Percentiles rank a stretch among this genome's conserved stretches.
Evolutionary conservation across 2,113 vertebrate species (phyloP).

Genomic region (Hippoglossus stenolepis): DNA sequence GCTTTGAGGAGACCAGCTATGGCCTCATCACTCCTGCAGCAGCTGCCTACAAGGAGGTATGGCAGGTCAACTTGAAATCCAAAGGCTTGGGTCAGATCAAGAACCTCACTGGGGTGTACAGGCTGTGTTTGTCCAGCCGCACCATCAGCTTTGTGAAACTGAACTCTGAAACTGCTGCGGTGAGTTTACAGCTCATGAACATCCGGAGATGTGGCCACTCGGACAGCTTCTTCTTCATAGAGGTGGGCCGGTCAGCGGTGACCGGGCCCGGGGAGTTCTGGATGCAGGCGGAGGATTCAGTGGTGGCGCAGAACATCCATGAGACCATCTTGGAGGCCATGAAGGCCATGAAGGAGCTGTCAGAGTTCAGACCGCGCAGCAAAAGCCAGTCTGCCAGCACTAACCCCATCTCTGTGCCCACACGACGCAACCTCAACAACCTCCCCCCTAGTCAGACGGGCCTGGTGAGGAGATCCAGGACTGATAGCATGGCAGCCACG

Average conservation of each 20-base stretch:
- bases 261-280: slow-evolving; percentile 97
- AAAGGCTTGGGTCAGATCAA: slow-evolving; percentile 94
- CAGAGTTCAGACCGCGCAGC: slow-evolving; percentile 94
- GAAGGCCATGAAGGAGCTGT: slow-evolving; percentile 95
- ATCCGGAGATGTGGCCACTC: slow-evolving; percentile 97
- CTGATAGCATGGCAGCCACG: slow-evolving; percentile 82
- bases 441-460: slow-evolving; percentile 89
- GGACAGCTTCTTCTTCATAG: slow-evolving; percentile 98
- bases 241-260: slow-evolving; percentile 94
- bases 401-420: slow-evolving; percentile 85
- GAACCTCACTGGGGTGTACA: slow-evolving; percentile 93
- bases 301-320: slow-evolving; percentile 98
- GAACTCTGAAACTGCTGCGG: slow-evolving; percentile 92
- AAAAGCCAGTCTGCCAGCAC: slow-evolving; percentile 95
- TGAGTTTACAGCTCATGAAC: slow-evolving; percentile 96
- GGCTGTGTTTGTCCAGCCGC: slow-evolving; percentile 93
- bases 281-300: slow-evolving; percentile 97
- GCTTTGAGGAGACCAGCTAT: slow-evolving; percentile 87
- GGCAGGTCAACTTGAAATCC: slow-evolving; percentile 97
- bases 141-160: slow-evolving; percentile 95
- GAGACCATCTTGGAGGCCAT: slow-evolving; percentile 98
- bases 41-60: slow-evolving; percentile 92
- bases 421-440: slow-evolving; percentile 82
- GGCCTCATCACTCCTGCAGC: slow-evolving; percentile 85
- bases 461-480: slow-evolving; percentile 84